Evolutionary conservation across 1,140 invertebrate species (phyloP), one percentile per base, ranked within the genome.

Genomic region (Pseudomyrmex flavicornis): DNA sequence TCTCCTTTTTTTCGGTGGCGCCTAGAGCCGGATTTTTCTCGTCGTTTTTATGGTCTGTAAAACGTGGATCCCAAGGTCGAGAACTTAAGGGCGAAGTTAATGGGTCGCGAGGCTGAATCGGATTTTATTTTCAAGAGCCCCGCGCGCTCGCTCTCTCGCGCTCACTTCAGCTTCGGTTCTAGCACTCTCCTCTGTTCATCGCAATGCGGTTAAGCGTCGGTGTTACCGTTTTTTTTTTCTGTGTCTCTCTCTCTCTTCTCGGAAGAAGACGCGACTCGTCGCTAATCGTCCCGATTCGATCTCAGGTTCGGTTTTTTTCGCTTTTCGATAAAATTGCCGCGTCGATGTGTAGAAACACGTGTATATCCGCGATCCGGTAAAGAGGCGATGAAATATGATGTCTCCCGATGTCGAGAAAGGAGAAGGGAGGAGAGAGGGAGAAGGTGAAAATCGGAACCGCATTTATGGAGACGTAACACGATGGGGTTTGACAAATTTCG

Each of bases 401-500:
- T 44, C 17, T 44, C 44, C 4, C 1, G 35, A 35, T 15, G 50
- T 59, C 22, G 15, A 65, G 17, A 82, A 52, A 74, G 48, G 54
- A 50, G 56, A 7, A 20, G 52, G 54, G 20, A 7, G 9, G 35
- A 15, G 22, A 35, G 54, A 13, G 4, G 12, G 48, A 15, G 48
- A 72, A 17, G 44, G 44, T 48, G 61, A 63, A 62, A 66, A 62
- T 80, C 76, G 44, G 70, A 56, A 8, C 35, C 62, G 80, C 35
- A 62, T 66, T 89, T 80, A 80, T 88, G 73, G 62, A 87, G 82
- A 87, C 63, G 70, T 84, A 86, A 69, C 66, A 65, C 56, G 76
- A 72, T 48, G 82, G 35, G 56, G 22, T 79, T 82, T 85, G 90
- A 91, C 85, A 85, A 91, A 91, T 91, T 90, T 89, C 44, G 17